Evolutionary conservation across 2,797 vertebrate species (phyloP).

Genomic region (Oreortyx pictus): DNA sequence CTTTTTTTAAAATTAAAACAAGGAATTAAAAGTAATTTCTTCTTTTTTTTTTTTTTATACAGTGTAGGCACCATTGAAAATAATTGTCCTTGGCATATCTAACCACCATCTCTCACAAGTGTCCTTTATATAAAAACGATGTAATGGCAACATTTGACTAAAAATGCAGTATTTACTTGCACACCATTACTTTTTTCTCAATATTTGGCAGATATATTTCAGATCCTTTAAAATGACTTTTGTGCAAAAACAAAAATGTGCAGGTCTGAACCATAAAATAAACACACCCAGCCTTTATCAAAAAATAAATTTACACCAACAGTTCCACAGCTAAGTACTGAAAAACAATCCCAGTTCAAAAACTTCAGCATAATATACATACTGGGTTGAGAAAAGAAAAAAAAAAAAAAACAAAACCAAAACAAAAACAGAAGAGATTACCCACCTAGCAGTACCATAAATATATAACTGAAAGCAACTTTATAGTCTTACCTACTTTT

Average conservation of each 20-base stretch:
- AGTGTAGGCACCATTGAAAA: slow-evolving; percentile 86
- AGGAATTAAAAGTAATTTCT: slow-evolving; percentile 79
- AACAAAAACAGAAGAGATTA: slow-evolving; percentile 42
- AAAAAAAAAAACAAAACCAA: background rate
- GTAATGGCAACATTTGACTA: slow-evolving; percentile 74
- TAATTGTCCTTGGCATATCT: slow-evolving; percentile 80
- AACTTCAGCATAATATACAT: slow-evolving; percentile 82
- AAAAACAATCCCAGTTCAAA: slow-evolving; percentile 79
- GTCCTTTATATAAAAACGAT: slow-evolving; percentile 72
- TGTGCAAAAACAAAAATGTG: slow-evolving; percentile 81
- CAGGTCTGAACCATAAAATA: slow-evolving; percentile 80
- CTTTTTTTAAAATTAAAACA: slow-evolving; percentile 82
- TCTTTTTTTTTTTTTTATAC: slow-evolving; percentile 76
- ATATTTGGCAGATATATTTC: slow-evolving; percentile 79
- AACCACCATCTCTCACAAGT: slow-evolving; percentile 75
- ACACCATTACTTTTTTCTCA: slow-evolving; percentile 68
- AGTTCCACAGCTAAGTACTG: slow-evolving; percentile 78
- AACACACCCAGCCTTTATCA: slow-evolving; percentile 78
- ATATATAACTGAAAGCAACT: slow-evolving; percentile 81
- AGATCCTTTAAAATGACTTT: slow-evolving; percentile 75
- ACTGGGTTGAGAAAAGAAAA: slow-evolving; percentile 71
- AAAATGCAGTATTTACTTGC: slow-evolving; percentile 67
- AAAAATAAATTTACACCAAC: slow-evolving; percentile 81
- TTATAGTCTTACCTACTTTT: slow-evolving; percentile 80
- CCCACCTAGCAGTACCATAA: slow-evolving; percentile 84